Base-by-base conservation (phyloP, 2,113 vertebrate genomes). In the Verasper variegatus region DNA sequence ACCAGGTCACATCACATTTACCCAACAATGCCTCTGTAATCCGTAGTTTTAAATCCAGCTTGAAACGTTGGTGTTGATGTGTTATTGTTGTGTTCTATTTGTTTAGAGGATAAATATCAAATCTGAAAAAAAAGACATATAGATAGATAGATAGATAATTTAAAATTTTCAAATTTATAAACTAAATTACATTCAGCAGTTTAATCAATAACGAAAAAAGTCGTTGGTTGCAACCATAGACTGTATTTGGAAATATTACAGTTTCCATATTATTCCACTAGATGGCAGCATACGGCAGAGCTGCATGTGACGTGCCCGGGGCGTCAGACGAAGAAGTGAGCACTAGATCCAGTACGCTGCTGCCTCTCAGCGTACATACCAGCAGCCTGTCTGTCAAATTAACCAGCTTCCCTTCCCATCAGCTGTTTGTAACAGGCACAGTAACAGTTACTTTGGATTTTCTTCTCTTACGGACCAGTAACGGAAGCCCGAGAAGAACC, bases 311-410 rank as follows among this genome's bases (percentile, higher is more conserved):
- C 52, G 55, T 9, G 49, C 76, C 10, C 2, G 14, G 13, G 31
- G 47, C 24, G 24, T 60, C 73, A 49, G 3, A 58, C 40, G 90
- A 92, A 90, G 92, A 90, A 93, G 90, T 80, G 3, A 23, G 8
- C 49, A 1, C 24, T 27, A 12, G 51, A 1, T 40, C 79, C 58
- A 82, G 80, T 87, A 26, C 72, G 72, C 84, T 87, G 86, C 84
- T 89, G 80, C 82, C 74, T 82, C 84, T 68, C 83, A 80, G 82
- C 80, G 75, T 78, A 71, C 81, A 74, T 61, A 62, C 61, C 78
- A 83, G 72, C 49, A 57, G 51, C 35, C 37, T 8, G 6, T 24
- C 14, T 64, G 0, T 7, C 1, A 52, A 27, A 66, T 7, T 24
- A 1, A 20, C 52, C 2, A 2, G 0, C 11, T 58, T n/a, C 18